Conservation (phyloP, 1,140 invertebrate species). For the Drosophila serrata region DNA sequence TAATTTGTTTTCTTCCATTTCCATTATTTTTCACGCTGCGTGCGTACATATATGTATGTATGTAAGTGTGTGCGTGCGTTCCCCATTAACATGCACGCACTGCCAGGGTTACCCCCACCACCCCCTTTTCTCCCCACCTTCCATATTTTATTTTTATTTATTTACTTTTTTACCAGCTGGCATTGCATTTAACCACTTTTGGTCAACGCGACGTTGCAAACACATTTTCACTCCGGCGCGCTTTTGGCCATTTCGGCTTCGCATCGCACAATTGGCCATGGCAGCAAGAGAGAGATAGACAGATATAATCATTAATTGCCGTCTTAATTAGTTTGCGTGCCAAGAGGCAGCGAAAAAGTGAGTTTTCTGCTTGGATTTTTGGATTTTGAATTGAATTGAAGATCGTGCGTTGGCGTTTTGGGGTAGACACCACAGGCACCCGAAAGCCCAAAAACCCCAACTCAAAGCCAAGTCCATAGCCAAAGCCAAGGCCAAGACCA, state of each 20-base stretch:
- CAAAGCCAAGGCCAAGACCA: conserved; percentile 35
- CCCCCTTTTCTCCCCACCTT: not conserved
- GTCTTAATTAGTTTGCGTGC: conserved; percentile 54
- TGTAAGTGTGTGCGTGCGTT: conserved; percentile 38
- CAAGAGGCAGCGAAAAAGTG: conserved; percentile 16
- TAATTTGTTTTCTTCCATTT: conserved; percentile 64
- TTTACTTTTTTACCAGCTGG: conserved; percentile 18
- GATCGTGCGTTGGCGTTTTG: conserved; percentile 34
- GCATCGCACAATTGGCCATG: conserved; percentile 41
- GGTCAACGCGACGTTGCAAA: conserved; percentile 52
- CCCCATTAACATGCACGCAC: conserved; percentile 54
- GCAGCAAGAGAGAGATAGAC: not conserved
- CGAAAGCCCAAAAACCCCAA: not conserved
- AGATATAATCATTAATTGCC: conserved; percentile 46
- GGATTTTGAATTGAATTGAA: conserved; percentile 1
- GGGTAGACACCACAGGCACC: conserved; percentile 8
- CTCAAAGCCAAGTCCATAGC: not conserved
- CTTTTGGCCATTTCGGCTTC: conserved; percentile 46
- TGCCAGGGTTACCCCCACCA: conserved; percentile 3
- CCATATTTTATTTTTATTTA: conserved; percentile 22
- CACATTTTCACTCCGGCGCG: conserved; percentile 63
- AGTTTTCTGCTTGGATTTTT: conserved; percentile 16
- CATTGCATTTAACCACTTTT: conserved; percentile 52
- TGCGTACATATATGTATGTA: conserved; percentile 10
- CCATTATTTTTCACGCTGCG: conserved; percentile 36